Evolutionary conservation across 2,113 vertebrate genomes (phyloP), one percentile per base, ranked within the genome.

Genomic region (Platanista minor): DNA sequence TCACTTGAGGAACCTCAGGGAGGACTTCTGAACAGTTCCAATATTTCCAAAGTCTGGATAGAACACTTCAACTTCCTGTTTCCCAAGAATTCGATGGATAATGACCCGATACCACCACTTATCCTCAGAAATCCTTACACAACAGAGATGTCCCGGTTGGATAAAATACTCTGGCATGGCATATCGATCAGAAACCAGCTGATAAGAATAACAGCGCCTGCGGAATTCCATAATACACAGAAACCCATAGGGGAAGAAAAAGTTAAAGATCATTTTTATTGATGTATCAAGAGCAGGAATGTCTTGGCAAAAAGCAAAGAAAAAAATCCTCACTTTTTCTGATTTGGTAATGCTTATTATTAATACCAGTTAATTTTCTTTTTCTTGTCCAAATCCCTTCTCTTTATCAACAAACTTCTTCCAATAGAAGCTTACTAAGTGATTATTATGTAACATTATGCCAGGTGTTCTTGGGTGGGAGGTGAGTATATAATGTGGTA

Each of bases 1-100:
- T 97, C 98, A 99, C 99, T 99, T 99, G 80, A 99, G 99, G 95
- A 99, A 99, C 78, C 99, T 99, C 77, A 99, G 99, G 9, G 94
- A 97, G 69, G 98, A 97, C 31, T 97, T 99, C 14, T 90, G 98
- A 29, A 99, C 99, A n/a, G 96, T 77, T 1, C 96, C 95, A 1
- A 99, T 67, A 92, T 99, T 98, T 25, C 99, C 99, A 8, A 99
- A 99, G 97, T 99, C 99, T 0, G 99, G 98, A 8, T 98, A 99
- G 98, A 99, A 99, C 8, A 99, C 99, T 94, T 99, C 98, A 1
- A 99, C 99, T 71, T 99, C 98, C 36, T 98, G 97, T 36, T 98
- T 96, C 77, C 94, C 99, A 83, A 99, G 4, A 2, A 99, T 90
- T 69, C 95, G 98, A 84, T 99, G 99, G 97, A 99, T 98, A 67